phyloP scores from a whole-genome alignment of 2,888 invertebrate genomes.

The Asteroscopus sphinx region DNA sequence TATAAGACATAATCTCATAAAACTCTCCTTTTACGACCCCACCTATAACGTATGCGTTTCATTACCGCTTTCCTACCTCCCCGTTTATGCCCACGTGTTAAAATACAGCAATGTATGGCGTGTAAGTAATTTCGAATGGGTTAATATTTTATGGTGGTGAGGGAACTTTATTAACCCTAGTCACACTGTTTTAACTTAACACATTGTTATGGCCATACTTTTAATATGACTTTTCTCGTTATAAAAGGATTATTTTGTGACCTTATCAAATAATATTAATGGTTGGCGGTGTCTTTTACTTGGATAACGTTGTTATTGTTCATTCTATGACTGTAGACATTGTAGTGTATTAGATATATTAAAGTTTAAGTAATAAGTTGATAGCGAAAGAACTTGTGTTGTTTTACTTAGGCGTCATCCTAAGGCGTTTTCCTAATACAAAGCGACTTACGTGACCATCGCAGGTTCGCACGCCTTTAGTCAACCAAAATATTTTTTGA shows the following conservation, averaged over 20 bases:
- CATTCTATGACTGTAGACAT: conserved; percentile 26
- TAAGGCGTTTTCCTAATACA: too few relatives aligned
- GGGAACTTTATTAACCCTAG: conserved; percentile 50
- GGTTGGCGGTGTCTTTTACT: conserved; percentile 55
- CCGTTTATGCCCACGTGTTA: conserved; percentile 30
- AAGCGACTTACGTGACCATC: too few relatives aligned
- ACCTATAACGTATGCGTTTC: conserved; percentile 57
- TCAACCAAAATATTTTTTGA: too few relatives aligned
- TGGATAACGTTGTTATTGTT: conserved; percentile 31
- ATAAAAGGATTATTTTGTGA: conserved; percentile 44
- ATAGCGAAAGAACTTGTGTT: conserved; percentile 3
- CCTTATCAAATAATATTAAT: conserved; percentile 51
- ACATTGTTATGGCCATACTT: conserved; percentile 42
- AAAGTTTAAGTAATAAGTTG: conserved; percentile 6
- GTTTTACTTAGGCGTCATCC: too few relatives aligned
- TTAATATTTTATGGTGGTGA: conserved; percentile 26
- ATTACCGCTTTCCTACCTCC: conserved; percentile 46
- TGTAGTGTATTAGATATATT: conserved; percentile 9
- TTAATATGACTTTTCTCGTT: conserved; percentile 54
- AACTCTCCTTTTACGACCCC: conserved; percentile 55
- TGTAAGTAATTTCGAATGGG: conserved; percentile 49
- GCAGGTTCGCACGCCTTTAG: too few relatives aligned
- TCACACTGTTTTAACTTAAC: conserved; percentile 57
- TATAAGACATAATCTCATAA: conserved; percentile 60
- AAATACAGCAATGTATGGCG: conserved; percentile 49